These are phyloP conservation scores for Eptesicus fuscus DNA, from an alignment of 2,113 vertebrate genomes.

Conservation along the genomic window DNA sequence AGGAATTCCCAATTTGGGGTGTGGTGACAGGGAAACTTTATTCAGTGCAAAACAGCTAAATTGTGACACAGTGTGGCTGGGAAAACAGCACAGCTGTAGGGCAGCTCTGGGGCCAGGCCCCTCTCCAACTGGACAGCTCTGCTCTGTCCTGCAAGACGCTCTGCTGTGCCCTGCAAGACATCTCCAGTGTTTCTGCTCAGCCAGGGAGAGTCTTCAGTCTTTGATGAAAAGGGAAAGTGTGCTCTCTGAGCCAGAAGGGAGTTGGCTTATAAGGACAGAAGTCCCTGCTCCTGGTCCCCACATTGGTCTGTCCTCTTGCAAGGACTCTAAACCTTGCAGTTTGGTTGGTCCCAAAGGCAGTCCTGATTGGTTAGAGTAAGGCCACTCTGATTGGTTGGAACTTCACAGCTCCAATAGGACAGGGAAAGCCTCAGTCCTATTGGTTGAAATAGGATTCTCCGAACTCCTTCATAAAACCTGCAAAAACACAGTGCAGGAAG, in stretches of 20 bases:
- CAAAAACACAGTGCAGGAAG: not conserved
- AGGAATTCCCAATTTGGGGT: not conserved
- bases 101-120: not conserved
- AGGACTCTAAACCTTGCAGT: not conserved
- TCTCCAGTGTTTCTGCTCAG: not conserved
- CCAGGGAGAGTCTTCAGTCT: not conserved
- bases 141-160: not conserved
- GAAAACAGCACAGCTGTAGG: not conserved
- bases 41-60: not conserved
- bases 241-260: not conserved
- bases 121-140: not conserved
- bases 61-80: not conserved
- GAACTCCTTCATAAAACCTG: not conserved
- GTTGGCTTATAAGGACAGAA: not conserved
- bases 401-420: not conserved
- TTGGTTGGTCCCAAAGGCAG: not conserved
- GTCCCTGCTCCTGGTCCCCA: not conserved
- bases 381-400: not conserved
- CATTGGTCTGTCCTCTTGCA: not conserved
- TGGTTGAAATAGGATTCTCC: not conserved
- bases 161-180: too few species aligned
- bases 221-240: not conserved
- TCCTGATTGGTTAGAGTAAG: not conserved
- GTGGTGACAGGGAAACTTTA: not conserved
- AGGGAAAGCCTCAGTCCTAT: not conserved